Evolutionary conservation across 2,888 invertebrate genomes (phyloP), one percentile per base, ranked within the genome.

Genomic region (Cylindroiulus punctatus): DNA sequence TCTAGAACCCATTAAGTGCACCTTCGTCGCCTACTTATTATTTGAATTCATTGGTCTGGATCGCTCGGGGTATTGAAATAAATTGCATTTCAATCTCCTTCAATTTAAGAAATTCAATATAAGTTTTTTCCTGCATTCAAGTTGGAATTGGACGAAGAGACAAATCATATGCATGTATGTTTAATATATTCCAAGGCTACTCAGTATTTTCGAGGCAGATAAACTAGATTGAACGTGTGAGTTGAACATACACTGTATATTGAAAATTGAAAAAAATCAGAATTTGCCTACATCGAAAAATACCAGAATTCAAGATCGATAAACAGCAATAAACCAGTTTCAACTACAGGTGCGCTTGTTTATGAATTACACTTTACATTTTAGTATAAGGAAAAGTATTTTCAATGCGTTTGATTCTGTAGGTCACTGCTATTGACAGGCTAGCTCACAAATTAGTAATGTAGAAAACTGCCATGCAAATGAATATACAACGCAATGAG

Each of bases 271-370:
- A 30, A 14, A 76, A 65, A 30, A 12, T 76, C 76, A 30, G 10
- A 76, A 76, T 76, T 76, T 30, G 12, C 22, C 30, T n/a, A 14
- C 30, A 30, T 76, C 8, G 76, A 1, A 17, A 30, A 30, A 76
- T 65, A 76, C 0, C 30, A 26, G 76, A 30, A 76, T 30, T 76
- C 12, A 12, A 30, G 30, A 30, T 30, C 10, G 10, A 76, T 30
- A 76, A 76, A 76, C 30, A 26, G 1, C 76, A 76, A 26, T 76
- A 76, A 76, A 76, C 76, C 26, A 76, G 76, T 76, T 76, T 76
- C 0, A 12, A 30, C 30, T 30, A 17, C 76, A 76, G 76, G 76
- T 76, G 76, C 76, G 14, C 76, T 26, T 76, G 76, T 2, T 76
- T 26, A 30, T 76, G 12, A 76, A 76, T 26, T 22, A 30, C 8